These are phyloP conservation scores for Xiphophorus birchmanni DNA, from an alignment of 2,797 vertebrate genomes.

Conservation along the genomic window DNA sequence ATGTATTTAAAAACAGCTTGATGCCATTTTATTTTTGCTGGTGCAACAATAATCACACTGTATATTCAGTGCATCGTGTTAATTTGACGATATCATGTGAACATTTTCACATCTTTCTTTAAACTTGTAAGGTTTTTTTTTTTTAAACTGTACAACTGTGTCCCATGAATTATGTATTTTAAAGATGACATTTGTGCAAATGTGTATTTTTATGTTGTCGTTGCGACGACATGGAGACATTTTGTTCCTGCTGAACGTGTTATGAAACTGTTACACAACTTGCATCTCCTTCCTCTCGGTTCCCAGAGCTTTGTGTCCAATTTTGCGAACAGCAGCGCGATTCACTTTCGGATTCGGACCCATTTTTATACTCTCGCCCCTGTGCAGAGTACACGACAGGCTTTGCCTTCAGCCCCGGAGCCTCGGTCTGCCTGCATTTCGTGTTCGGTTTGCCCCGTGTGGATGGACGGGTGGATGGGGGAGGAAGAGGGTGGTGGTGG, in stretches of 20 bases:
- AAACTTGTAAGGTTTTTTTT: not conserved
- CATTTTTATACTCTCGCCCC: constrained; percentile 62
- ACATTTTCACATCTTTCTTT: not conserved
- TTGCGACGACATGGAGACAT: not conserved
- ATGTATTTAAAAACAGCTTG: not conserved
- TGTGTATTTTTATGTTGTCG: not conserved
- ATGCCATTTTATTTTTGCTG: not conserved
- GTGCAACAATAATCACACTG: not conserved
- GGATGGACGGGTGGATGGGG: not conserved
- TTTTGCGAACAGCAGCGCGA: constrained; percentile 36
- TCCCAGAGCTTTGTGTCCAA: constrained; percentile 56
- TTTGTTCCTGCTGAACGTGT: not conserved
- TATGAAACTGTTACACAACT: constrained; percentile 44
- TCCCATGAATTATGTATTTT: constrained; percentile 9
- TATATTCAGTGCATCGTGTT: not conserved
- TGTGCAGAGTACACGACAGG: constrained; percentile 39
- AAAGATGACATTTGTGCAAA: not conserved
- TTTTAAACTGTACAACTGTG: not conserved
- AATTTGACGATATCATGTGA: not conserved
- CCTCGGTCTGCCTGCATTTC: constrained; percentile 41
- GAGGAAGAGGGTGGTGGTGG: not conserved
- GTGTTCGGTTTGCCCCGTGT: constrained; percentile 62
- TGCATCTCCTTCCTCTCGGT: constrained; percentile 26
- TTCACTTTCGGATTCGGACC: constrained; percentile 1
- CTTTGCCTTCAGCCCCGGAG: constrained; percentile 16